These are phyloP conservation scores for Megaceryle maxima DNA, from an alignment of 2,113 vertebrate genomes.

Conservation along the genomic window DNA sequence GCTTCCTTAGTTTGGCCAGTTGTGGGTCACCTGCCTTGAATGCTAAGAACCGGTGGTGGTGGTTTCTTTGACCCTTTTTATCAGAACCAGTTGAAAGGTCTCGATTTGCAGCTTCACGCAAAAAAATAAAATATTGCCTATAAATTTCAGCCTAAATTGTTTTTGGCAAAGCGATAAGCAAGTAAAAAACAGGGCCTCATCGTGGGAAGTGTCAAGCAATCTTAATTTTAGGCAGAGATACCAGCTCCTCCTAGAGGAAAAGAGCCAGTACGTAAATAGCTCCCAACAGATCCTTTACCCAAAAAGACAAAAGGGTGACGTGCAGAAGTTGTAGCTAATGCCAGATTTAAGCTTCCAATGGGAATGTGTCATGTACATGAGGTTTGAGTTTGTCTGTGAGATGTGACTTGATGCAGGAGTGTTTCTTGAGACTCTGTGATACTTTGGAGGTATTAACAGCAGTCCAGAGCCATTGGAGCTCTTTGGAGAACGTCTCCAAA, in stretches of 20 bases:
- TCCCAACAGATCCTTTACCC: slow-evolving; percentile 50
- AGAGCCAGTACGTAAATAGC: slow-evolving; percentile 53
- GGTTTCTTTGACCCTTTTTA: not conserved
- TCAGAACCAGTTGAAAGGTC: not conserved
- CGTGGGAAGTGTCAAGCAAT: slow-evolving; percentile 64
- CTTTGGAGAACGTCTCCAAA: not conserved
- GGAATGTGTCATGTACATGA: not conserved
- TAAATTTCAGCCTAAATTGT: slow-evolving; percentile 48
- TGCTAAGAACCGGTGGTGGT: not conserved
- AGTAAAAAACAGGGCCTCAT: slow-evolving; percentile 54
- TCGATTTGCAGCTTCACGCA: not conserved
- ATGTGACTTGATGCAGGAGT: not conserved
- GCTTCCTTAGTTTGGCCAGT: not conserved
- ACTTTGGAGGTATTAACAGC: not conserved
- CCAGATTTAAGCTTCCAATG: not conserved
- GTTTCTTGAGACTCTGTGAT: not conserved
- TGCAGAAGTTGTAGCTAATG: slow-evolving; percentile 23
- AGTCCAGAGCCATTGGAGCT: not conserved
- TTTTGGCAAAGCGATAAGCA: slow-evolving; percentile 60
- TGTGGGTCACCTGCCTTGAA: not conserved
- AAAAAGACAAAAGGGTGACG: slow-evolving; percentile 53
- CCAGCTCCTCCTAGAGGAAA: slow-evolving; percentile 68
- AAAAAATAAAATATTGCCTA: slow-evolving; percentile 5
- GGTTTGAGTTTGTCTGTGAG: not conserved
- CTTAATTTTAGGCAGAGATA: slow-evolving; percentile 69